A percentile compares a stretch with the other conserved stretches of the same genome.
Evolutionary conservation across 2,113 vertebrate species (phyloP).

Genomic region (Semicossyphus pulcher): DNA sequence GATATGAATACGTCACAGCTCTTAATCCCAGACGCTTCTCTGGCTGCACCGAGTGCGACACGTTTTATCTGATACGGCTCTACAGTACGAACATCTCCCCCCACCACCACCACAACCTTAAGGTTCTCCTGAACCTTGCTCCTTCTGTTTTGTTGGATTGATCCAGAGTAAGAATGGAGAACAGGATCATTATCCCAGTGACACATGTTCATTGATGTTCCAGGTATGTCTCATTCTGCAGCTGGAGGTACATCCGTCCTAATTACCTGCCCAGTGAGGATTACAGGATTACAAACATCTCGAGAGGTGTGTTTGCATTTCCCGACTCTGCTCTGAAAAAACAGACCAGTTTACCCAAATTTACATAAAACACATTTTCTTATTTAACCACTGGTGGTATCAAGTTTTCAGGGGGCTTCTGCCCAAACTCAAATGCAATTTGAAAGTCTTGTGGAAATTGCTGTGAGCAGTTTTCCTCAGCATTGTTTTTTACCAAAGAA

Average conservation of each 20-base stretch:
- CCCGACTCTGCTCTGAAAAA: constrained; percentile 31
- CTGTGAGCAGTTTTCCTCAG: no score
- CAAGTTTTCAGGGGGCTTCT: not conserved
- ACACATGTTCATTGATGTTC: constrained; percentile 31
- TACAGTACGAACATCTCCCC: not conserved
- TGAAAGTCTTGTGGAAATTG: no score
- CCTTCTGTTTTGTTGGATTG: constrained; percentile 41
- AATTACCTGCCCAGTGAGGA: constrained; percentile 35
- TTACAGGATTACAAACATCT: constrained; percentile 49
- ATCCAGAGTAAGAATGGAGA: constrained; percentile 49
- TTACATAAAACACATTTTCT: not conserved
- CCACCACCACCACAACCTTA: no score
- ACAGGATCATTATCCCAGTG: constrained; percentile 28
- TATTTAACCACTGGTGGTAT: not conserved
- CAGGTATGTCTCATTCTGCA: constrained; percentile 28
- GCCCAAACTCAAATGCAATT: no score
- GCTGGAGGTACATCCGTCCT: constrained; percentile 1
- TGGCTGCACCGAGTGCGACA: constrained; percentile 27
- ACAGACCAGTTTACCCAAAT: not conserved
- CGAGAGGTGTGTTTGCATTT: constrained; percentile 74
- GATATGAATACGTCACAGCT: constrained; percentile 84
- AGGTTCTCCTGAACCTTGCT: constrained; percentile 34
- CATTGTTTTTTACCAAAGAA: no score
- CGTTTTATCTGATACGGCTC: constrained; percentile 57
- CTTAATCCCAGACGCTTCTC: constrained; percentile 79